These are phyloP conservation scores for Morpho achilles DNA, from an alignment of 2,888 invertebrate species.

Conservation along the genomic window DNA sequence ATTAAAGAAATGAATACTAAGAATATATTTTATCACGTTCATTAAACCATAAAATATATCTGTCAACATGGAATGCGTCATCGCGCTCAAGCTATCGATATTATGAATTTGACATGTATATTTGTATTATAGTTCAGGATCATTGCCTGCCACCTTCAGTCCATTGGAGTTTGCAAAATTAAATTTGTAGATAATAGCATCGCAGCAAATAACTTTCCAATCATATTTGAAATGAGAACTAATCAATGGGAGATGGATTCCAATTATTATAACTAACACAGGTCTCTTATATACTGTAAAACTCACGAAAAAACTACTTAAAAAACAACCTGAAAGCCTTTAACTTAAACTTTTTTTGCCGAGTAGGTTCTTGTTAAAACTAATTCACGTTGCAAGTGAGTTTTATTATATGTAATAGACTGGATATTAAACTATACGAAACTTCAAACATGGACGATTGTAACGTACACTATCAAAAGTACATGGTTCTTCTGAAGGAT, in stretches of 20 bases:
- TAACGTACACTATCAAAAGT: too few species aligned
- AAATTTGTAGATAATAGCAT: conserved; percentile 54
- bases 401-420: background rate
- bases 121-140: conserved; percentile 19
- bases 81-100: background rate
- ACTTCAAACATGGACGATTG: too few species aligned
- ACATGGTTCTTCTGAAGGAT: too few species aligned
- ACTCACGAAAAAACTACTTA: background rate
- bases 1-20: background rate
- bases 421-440: background rate
- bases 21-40: background rate
- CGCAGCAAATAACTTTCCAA: conserved; percentile 71
- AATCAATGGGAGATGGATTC: conserved; percentile 65
- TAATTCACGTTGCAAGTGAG: conserved; percentile 1
- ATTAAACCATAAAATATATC: background rate
- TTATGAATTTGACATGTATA: background rate
- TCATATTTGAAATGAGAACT: conserved; percentile 63
- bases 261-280: conserved; percentile 25
- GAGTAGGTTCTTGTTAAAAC: too few species aligned
- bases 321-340: too few species aligned
- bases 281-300: conserved; percentile 4
- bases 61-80: conserved; percentile 8
- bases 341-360: too few species aligned
- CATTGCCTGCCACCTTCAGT: conserved; percentile 55
- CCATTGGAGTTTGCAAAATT: conserved; percentile 41